Evolutionary conservation across 2,888 invertebrate genomes (phyloP).

Genomic region (Morinoia aosen): DNA sequence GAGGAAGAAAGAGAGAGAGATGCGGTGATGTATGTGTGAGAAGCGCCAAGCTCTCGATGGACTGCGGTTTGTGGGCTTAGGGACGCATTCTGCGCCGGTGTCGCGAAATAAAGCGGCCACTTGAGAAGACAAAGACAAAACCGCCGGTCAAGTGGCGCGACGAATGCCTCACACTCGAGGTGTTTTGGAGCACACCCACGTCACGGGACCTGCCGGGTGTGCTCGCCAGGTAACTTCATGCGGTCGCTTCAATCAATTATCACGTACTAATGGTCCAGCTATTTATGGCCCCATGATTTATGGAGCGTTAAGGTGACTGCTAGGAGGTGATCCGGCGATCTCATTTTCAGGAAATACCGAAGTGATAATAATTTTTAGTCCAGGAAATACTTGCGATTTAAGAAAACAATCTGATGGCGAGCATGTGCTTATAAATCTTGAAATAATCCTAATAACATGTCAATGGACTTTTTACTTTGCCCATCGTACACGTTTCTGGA

Average conservation of each 20-base stretch:
- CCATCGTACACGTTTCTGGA: background rate
- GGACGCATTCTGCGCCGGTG: background rate
- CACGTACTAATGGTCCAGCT: background rate
- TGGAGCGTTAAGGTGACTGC: background rate
- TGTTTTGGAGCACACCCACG: constrained; percentile 22
- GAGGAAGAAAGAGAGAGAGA: background rate
- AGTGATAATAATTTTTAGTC: background rate
- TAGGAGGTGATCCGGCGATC: background rate
- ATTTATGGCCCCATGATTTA: constrained; percentile 13
- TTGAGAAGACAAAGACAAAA: constrained; percentile 48
- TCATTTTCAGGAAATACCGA: background rate
- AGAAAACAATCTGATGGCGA: background rate
- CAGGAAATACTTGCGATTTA: background rate
- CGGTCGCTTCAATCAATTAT: constrained; percentile 19
- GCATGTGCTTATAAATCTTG: background rate
- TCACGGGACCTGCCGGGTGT: background rate
- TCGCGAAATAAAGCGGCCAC: constrained; percentile 8
- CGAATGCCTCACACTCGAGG: constrained; percentile 34
- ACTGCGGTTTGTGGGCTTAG: constrained; percentile 29
- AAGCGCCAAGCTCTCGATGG: background rate
- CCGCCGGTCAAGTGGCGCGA: constrained; percentile 20
- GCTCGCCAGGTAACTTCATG: constrained; percentile 13
- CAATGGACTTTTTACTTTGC: background rate
- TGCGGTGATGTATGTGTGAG: background rate
- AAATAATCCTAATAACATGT: background rate